These are phyloP conservation scores for Meriones unguiculatus DNA, from an alignment of 2,113 vertebrate genomes.

Conservation along the genomic window DNA sequence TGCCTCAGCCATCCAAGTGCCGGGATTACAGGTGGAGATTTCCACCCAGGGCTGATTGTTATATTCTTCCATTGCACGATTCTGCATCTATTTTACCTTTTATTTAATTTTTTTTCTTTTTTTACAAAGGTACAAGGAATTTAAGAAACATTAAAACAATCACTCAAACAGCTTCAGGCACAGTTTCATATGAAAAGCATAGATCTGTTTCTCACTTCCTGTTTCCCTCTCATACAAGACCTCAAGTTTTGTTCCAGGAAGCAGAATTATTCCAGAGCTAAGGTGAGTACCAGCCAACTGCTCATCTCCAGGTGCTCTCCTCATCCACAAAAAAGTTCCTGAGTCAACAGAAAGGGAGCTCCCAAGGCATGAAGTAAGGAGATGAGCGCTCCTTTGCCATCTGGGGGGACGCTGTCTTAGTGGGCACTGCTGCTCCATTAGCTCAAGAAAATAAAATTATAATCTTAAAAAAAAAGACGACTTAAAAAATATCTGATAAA, in stretches of 20 bases:
- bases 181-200: constrained; percentile 79
- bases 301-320: constrained; percentile 67
- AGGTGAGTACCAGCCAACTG: constrained; percentile 11
- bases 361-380: constrained; percentile 67
- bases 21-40: not conserved
- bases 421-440: constrained; percentile 45
- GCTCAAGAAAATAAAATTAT: constrained; percentile 68
- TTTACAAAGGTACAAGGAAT: constrained; percentile 83
- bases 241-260: constrained; percentile 76
- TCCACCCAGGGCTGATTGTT: constrained; percentile 45
- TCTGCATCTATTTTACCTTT: constrained; percentile 75
- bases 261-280: constrained; percentile 62
- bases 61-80: constrained; percentile 84
- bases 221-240: constrained; percentile 65
- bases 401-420: constrained; percentile 23
- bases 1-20: not conserved
- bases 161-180: constrained; percentile 86
- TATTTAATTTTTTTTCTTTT: constrained; percentile 50
- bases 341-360: constrained; percentile 75
- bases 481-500: constrained; percentile 83
- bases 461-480: constrained; percentile 64
- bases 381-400: constrained; percentile 50
- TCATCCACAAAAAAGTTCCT: constrained; percentile 65
- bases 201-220: constrained; percentile 70
- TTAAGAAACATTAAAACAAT: constrained; percentile 83